Conservation (phyloP, 35 echinoderm and acorn worm species). For the Apostichopus parvimensis region DNA sequence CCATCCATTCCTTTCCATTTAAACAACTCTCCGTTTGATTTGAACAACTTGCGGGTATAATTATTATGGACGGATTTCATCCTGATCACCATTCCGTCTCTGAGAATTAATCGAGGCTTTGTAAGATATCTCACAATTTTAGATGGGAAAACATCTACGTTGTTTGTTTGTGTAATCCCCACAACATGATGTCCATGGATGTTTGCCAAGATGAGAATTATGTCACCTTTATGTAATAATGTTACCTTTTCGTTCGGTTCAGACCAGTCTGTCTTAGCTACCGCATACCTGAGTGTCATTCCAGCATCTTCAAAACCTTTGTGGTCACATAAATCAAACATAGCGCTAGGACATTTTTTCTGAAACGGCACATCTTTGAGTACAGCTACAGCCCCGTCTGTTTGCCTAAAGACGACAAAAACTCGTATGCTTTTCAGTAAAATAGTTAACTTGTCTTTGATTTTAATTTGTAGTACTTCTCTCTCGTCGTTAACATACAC, state of each 20-base stretch:
- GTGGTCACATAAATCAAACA: background rate
- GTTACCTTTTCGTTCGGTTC: background rate
- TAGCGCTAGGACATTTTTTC: background rate
- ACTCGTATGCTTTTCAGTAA: background rate
- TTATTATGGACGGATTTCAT: background rate
- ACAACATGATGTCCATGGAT: background rate
- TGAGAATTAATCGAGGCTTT: background rate
- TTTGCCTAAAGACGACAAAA: background rate
- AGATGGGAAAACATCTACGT: background rate
- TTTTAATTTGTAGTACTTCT: background rate
- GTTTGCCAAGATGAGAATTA: background rate
- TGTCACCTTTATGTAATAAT: background rate
- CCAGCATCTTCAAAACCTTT: background rate
- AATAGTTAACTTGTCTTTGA: background rate
- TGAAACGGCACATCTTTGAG: background rate
- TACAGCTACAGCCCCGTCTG: background rate
- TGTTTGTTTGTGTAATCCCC: background rate
- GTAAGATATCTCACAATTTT: background rate
- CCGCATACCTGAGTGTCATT: background rate
- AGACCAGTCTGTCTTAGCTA: background rate
- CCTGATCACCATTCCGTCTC: background rate
- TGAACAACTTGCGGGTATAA: no score
- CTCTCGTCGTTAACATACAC: no score
- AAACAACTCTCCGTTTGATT: no score
- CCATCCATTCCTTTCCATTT: no score